Base-by-base conservation (phyloP, 2,113 vertebrate species). In the Eubucco bourcierii region DNA sequence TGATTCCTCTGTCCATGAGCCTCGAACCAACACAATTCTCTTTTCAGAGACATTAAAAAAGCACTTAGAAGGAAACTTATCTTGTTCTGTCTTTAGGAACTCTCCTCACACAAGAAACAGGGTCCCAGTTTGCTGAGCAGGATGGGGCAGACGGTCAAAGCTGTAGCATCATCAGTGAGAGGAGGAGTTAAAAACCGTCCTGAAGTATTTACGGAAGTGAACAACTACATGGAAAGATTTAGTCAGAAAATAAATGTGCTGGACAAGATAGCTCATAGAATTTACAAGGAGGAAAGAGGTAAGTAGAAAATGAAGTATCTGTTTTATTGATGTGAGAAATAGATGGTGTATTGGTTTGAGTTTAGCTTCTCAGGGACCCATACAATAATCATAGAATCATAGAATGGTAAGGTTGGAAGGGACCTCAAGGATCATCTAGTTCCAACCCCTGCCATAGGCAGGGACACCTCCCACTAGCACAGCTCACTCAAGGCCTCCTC, bases 221-320 rank as follows among this genome's bases (percentile, higher is more conserved):
- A 98, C 75, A 96, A 98, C 67, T 99, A 99, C 12, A 96, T 98
- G 71, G 99, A 99, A 53, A 92, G 96, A 27, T 99, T 99, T 96
- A 98, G 97, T 80, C 98, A 98, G 95, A 99, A 99, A 96, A 98
- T 99, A 88, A 97, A 88, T 9, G 96, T 98, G 3, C 93, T 99
- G 92, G 98, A 99, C 97, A 99, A 98, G 98, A 98, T 99, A 95
- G 98, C 98, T 16, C 99, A 99, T 84, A 98, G 99, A 95, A 99
- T 99, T 97, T 97, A 98, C 96, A 99, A 98, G 90, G 99, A 99
- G 88, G 98, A 99, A 93, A 98, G 95, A 91, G 99, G 99, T 99
- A 97, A 20, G 96, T 97, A 75, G 44, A 17, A 44, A 44, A 44
- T 15, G 16, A 44, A 44, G 44, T 44, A 17, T 44, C 16, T 6